Evolutionary conservation across 2,113 vertebrate species (phyloP).

Genomic region (Toxostoma redivivum): DNA sequence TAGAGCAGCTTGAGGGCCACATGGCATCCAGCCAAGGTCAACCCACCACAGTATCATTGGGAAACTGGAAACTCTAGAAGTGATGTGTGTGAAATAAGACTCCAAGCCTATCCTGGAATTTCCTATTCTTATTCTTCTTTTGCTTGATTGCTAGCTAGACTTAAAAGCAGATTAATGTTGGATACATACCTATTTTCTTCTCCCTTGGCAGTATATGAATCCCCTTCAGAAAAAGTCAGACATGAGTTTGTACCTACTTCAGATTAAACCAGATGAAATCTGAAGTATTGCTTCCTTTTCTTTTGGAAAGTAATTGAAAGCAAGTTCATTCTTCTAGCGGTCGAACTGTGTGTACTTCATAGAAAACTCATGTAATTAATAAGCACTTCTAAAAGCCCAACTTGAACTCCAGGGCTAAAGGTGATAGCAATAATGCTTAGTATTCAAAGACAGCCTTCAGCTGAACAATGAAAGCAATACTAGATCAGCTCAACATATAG

Average conservation of each 20-base stretch:
- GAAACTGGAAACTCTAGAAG: background rate
- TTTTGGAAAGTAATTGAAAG: slow-evolving; percentile 5
- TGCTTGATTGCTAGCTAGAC: background rate
- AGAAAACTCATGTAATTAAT: background rate
- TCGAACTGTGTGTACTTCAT: background rate
- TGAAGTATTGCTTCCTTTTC: background rate
- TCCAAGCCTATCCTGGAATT: background rate
- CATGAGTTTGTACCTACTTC: background rate
- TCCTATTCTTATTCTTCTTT: background rate
- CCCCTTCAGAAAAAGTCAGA: background rate
- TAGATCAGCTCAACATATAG: background rate
- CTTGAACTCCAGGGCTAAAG: background rate
- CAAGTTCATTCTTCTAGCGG: background rate
- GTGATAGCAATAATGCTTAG: background rate
- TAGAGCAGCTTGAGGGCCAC: background rate
- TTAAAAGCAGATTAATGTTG: background rate
- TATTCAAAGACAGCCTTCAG: background rate
- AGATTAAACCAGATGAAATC: background rate
- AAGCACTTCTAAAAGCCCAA: background rate
- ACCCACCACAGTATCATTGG: background rate
- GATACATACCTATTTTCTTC: background rate
- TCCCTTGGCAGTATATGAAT: background rate
- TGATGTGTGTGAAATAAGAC: background rate
- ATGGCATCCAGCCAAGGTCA: background rate
- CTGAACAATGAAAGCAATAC: background rate